A percentile compares a stretch with the other conserved stretches of the same genome.
Evolutionary conservation across 2,113 vertebrate species (phyloP).

Genomic region (Cynoglossus semilaevis): DNA sequence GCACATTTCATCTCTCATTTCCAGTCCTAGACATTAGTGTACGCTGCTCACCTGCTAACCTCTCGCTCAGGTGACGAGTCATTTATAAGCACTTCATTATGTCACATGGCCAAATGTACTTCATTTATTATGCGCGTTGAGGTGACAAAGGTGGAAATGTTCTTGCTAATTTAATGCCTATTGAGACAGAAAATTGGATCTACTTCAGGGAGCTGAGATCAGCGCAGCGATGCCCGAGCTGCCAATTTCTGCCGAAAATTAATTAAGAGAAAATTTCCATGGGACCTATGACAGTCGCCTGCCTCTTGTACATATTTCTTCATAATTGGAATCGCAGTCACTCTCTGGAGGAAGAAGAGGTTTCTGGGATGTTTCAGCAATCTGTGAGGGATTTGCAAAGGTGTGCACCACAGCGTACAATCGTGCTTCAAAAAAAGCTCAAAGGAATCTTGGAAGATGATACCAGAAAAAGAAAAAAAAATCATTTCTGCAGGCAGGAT

Average conservation of each 20-base stretch:
- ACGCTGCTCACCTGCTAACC: constrained; percentile 36
- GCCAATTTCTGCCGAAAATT: constrained; percentile 71
- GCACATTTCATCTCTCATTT: constrained; percentile 21
- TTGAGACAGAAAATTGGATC: constrained; percentile 80
- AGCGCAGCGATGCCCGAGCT: constrained; percentile 55
- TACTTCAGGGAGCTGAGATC: constrained; percentile 65
- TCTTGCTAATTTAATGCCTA: constrained; percentile 78
- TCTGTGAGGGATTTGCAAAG: constrained; percentile 38
- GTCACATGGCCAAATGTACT: constrained; percentile 66
- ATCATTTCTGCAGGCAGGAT: constrained; percentile 22
- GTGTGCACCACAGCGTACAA: constrained; percentile 14
- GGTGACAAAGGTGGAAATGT: constrained; percentile 70
- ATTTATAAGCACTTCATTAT: constrained; percentile 67
- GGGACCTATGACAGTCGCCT: constrained; percentile 54
- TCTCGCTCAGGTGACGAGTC: constrained; percentile 30
- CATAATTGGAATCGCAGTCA: constrained; percentile 64
- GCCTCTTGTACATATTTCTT: constrained; percentile 66
- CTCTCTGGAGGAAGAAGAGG: constrained; percentile 41
- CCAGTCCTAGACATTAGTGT: constrained; percentile 9
- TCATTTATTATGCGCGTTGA: constrained; percentile 63
- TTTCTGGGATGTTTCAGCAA: constrained; percentile 33
- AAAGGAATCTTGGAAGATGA: constrained; percentile 2
- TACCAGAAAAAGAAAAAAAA: constrained; percentile 9
- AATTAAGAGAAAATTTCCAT: constrained; percentile 76
- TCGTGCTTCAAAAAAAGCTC: constrained; percentile 5